A percentile compares a stretch with the other conserved stretches of the same genome.
Evolutionary conservation across 1,140 invertebrate genomes (phyloP).

Genomic region (Drosophila sulfurigaster): DNA sequence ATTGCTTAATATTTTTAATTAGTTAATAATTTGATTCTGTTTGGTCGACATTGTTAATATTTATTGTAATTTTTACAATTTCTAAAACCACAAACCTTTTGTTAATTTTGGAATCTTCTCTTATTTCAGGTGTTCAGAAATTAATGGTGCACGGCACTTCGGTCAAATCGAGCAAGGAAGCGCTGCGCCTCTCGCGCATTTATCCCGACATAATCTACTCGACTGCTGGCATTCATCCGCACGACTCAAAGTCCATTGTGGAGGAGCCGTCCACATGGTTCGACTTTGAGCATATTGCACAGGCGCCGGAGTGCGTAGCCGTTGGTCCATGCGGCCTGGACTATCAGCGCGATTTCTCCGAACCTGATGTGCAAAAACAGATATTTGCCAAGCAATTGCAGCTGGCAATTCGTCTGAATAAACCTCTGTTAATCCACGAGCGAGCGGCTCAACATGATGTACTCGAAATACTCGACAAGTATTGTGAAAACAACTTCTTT

Average conservation of each 20-base stretch:
- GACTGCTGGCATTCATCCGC: conserved; percentile 97
- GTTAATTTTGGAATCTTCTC: conserved; percentile 24
- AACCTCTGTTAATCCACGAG: conserved; percentile 96
- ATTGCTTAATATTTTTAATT: no score
- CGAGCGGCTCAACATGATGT: conserved; percentile 95
- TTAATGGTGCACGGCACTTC: conserved; percentile 97
- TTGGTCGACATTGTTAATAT: no score
- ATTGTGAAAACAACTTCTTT: conserved; percentile 27
- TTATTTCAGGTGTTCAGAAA: conserved; percentile 92
- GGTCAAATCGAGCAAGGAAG: conserved; percentile 95
- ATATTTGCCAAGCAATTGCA: conserved; percentile 96
- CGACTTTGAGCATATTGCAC: conserved; percentile 90
- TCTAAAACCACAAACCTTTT: conserved; percentile 7
- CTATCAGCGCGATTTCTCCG: conserved; percentile 97
- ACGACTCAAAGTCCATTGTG: conserved; percentile 97
- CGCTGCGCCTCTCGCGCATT: conserved; percentile 93
- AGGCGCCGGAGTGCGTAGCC: conserved; percentile 95
- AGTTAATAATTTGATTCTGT: no score
- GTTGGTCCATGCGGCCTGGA: conserved; percentile 97
- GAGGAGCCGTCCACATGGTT: conserved; percentile 90
- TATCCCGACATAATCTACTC: conserved; percentile 96
- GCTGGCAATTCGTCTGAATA: conserved; percentile 93
- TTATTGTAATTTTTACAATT: no score
- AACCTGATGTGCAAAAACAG: conserved; percentile 92
- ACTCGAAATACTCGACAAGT: conserved; percentile 87